Percentiles rank a stretch among this genome's conserved stretches.
These are phyloP conservation scores for Hylia prasina DNA, from an alignment of 2,113 vertebrate genomes.

Conservation along the genomic window DNA sequence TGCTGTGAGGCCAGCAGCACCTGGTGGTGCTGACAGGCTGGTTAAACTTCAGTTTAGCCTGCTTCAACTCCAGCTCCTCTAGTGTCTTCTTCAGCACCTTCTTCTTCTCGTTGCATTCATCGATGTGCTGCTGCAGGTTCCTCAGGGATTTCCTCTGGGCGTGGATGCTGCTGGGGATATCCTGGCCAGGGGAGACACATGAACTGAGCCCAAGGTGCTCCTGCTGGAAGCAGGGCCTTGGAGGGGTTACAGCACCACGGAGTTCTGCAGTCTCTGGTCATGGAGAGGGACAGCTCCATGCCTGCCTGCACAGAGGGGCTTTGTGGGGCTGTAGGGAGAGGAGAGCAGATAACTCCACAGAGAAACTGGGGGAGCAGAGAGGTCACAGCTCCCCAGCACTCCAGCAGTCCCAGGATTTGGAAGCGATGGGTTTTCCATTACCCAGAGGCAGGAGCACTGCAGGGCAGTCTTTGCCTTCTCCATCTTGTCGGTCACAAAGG, in stretches of 20 bases:
- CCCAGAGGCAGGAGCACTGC: constrained; percentile 4
- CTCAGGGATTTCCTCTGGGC: neutral
- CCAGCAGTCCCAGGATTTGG: neutral
- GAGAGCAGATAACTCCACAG: neutral
- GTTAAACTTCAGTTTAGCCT: neutral
- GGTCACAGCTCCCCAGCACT: rapidly evolving
- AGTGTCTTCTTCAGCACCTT: neutral
- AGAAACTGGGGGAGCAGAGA: neutral
- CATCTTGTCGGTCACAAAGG: neutral
- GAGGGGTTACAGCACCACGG: rapidly evolving
- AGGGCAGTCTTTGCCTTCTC: neutral
- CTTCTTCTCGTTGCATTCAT: neutral
- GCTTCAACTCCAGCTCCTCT: neutral
- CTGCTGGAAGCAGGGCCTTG: neutral
- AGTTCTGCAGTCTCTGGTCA: neutral
- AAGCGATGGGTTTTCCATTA: neutral
- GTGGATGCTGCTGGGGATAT: neutral
- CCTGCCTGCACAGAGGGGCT: neutral
- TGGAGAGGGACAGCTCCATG: neutral
- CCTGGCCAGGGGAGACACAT: neutral
- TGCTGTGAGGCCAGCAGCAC: neutral
- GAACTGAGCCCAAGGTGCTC: neutral
- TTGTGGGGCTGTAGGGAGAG: neutral
- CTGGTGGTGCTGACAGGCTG: neutral
- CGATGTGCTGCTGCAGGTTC: neutral